Percentiles rank a stretch among this genome's conserved stretches.
Conservation (phyloP, 2,888 invertebrate genomes). For the Trisateles emortualis region DNA sequence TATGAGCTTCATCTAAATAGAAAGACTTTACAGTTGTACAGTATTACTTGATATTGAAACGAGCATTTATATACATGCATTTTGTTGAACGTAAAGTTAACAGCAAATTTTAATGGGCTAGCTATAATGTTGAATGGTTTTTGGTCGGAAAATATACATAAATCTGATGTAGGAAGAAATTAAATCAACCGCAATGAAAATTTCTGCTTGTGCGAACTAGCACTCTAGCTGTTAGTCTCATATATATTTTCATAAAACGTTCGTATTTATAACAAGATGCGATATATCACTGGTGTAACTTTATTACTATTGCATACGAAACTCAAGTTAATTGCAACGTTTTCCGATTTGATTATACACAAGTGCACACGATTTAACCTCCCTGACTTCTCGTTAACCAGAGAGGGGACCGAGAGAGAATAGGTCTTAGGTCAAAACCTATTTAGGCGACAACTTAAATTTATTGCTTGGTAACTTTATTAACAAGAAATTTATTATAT, state of each 20-base stretch:
- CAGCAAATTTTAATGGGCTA: neutral
- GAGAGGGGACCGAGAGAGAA: constrained; percentile 22
- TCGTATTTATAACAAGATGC: constrained; percentile 14
- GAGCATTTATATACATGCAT: neutral
- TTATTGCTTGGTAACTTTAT: constrained; percentile 20
- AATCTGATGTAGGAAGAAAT: neutral
- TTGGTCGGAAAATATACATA: neutral
- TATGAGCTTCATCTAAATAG: constrained; percentile 8
- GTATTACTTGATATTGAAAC: neutral
- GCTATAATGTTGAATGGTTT: neutral
- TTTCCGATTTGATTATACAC: constrained; percentile 33
- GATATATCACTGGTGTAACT: constrained; percentile 27
- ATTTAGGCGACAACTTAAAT: constrained; percentile 32
- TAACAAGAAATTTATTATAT: neutral
- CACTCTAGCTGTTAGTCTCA: neutral
- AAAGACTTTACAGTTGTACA: neutral
- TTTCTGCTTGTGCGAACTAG: neutral
- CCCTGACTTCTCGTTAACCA: constrained; percentile 40
- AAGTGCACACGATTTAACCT: constrained; percentile 47
- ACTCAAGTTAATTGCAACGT: constrained; percentile 36
- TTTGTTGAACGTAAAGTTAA: neutral
- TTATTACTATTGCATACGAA: constrained; percentile 25
- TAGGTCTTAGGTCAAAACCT: constrained; percentile 22
- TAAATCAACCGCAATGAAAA: neutral
- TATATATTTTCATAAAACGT: constrained; percentile 10